Percentiles rank a stretch among this genome's conserved stretches.
Evolutionary conservation across 2,888 invertebrate species (phyloP).

Genomic region (Bhutanitis thaidina): DNA sequence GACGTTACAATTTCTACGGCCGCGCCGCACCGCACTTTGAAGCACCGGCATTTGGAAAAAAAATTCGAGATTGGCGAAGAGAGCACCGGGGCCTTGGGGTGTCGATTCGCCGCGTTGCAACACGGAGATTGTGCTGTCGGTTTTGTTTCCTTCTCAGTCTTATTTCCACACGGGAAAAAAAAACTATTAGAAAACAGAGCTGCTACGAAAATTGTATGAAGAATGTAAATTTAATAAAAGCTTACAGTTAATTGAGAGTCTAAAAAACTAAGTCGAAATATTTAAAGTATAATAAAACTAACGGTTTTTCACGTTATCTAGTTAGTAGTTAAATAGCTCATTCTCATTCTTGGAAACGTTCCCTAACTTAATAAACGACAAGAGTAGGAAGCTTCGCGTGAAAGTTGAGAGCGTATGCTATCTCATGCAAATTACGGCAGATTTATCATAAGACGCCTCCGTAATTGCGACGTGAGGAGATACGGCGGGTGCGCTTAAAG

Average conservation of each 20-base stretch:
- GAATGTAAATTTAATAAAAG: too few species aligned
- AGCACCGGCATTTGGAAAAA: constrained; percentile 57
- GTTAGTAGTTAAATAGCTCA: constrained; percentile 75
- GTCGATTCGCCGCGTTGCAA: constrained; percentile 72
- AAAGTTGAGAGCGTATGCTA: constrained; percentile 80
- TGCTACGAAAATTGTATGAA: constrained; percentile 52
- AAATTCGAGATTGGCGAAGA: constrained; percentile 70
- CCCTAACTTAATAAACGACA: constrained; percentile 76
- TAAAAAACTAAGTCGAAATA: constrained; percentile 29
- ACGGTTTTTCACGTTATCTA: constrained; percentile 62
- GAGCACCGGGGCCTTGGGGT: constrained; percentile 61
- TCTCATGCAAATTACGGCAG: constrained; percentile 80
- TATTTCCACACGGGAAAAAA: constrained; percentile 63
- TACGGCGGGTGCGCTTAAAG: constrained; percentile 72
- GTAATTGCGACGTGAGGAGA: constrained; percentile 80
- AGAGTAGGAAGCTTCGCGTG: constrained; percentile 74
- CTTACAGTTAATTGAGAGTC: too few species aligned
- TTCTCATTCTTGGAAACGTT: constrained; percentile 76
- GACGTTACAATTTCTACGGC: constrained; percentile 65
- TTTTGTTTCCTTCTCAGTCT: constrained; percentile 74
- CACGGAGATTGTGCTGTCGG: constrained; percentile 71
- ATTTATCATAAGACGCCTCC: constrained; percentile 80
- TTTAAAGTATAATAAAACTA: constrained; percentile 34
- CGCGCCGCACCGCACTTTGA: constrained; percentile 38
- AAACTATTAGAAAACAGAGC: constrained; percentile 61